Evolutionary conservation across 2,797 vertebrate species (phyloP), one percentile per base, ranked within the genome.

Genomic region (Hemitrygon akajei): DNA sequence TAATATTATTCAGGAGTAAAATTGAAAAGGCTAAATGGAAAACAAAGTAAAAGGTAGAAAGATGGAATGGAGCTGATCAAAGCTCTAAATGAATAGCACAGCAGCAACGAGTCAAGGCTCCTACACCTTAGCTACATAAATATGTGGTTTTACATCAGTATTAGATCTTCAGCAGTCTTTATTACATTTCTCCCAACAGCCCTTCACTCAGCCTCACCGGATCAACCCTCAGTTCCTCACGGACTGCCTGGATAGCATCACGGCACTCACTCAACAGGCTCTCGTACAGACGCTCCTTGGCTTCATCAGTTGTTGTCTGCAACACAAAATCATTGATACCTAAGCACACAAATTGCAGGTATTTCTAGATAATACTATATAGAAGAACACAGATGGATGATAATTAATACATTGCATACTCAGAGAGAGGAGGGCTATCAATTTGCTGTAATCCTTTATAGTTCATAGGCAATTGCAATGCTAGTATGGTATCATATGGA

Each of bases 221-320:
- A 94, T 99, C 99, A 0, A 96, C 97, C 96, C 98, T 98, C 79
- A 99, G 96, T 66, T 99, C 99, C 86, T 99, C 99, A 94, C 97
- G 97, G 77, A 99, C 98, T 6, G 98, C 98, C 95, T 99, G 99
- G 95, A 99, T 98, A 94, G 99, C 98, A 95, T 99, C 99, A 96
- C 99, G 97, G 95, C 99, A 99, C 95, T 99, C 99, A 0, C 97
- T 98, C 96, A 99, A 97, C 94, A 99, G 96, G 86, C 98, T 98
- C 94, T 99, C 99, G 93, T 99, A 99, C 94, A 99, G 96, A 66
- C 97, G 98, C 95, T 99, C 99, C 95, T 98, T 99, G 93, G 99
- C 99, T 94, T 99, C 99, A 94, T 99, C 98, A 0, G 98, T 98
- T 94, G 97, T 97, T 76, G 99, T 97, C 99, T 99, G 96, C 82